These are phyloP conservation scores for Gymnogyps californianus DNA, from an alignment of 2,113 vertebrate genomes.

Conservation along the genomic window DNA sequence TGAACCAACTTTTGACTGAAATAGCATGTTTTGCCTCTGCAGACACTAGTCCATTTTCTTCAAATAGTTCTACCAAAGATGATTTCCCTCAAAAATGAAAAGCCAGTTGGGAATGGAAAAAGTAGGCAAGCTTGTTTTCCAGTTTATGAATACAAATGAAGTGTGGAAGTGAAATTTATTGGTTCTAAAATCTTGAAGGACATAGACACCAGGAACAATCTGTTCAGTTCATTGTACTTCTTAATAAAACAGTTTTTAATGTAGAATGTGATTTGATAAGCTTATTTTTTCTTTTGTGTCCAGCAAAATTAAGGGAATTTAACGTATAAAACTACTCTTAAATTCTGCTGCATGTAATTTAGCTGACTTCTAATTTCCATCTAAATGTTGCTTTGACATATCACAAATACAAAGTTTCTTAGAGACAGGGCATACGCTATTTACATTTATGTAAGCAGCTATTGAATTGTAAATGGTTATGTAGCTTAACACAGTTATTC, in stretches of 20 bases:
- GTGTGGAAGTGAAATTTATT: background rate
- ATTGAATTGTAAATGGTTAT: background rate
- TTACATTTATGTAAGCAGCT: background rate
- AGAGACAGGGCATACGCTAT: background rate
- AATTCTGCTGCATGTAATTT: background rate
- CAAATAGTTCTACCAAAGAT: background rate
- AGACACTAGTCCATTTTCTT: background rate
- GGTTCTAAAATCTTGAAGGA: background rate
- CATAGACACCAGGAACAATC: background rate
- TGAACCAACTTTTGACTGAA: background rate
- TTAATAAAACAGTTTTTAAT: background rate
- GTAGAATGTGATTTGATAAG: background rate
- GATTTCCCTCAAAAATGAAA: background rate
- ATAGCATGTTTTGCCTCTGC: background rate
- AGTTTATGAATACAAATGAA: background rate
- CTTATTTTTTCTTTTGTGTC: background rate
- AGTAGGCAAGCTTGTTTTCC: background rate
- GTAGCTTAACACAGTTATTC: background rate
- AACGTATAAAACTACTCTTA: background rate
- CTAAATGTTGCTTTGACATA: background rate
- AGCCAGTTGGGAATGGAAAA: background rate
- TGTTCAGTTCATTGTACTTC: background rate
- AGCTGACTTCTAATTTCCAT: background rate
- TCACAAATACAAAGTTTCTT: background rate
- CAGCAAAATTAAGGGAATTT: background rate